Evolutionary conservation across 2,888 invertebrate species (phyloP), one percentile per base, ranked within the genome.

Genomic region (Rambutsinella grinnellia): DNA sequence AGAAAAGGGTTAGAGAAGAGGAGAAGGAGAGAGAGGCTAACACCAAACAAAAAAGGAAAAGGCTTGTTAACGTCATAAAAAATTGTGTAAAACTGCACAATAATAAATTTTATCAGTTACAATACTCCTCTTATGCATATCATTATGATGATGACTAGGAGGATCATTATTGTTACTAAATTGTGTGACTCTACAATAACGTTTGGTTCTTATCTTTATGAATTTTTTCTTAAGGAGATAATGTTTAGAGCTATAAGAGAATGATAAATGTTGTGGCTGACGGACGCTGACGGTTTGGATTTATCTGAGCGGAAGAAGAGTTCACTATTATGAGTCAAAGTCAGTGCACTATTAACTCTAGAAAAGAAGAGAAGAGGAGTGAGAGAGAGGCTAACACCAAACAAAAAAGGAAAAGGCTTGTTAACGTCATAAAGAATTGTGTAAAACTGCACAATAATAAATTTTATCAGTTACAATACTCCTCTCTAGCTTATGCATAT

Each of bases 371-470:
- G 13, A 36, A 13, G 36, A 36, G 36, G 36, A 36, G 36, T 36
- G 36, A 13, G 13, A 13, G 36, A 36, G 36, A 36, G 36, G n/a
- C n/a, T n/a, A n/a, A n/a, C n/a, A n/a, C n/a, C 36, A 8, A 5
- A 36, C 36, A 36, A 21, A 8, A 53, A 57, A 63, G 71, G 71
- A 71, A 71, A 46, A 65, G 19, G 58, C 71, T 71, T 63, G 71
- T 71, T 71, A 71, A 57, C 62, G 58, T 69, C 36, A 36, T 36
- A 36, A 36, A 36, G 13, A 36, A 36, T 36, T 36, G 36, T 36
- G 36, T 36, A 36, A 61, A 69, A 51, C 6, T 58, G 24, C 61
- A 61, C 53, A 69, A 69, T 69, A 61, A 61, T 54, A 24, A 36
- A 36, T 36, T 36, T 36, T 36, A 36, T 36, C 6, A 8, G 36